Base-by-base conservation (phyloP, 2,888 invertebrate genomes). In the Stegana nigrithorax region DNA sequence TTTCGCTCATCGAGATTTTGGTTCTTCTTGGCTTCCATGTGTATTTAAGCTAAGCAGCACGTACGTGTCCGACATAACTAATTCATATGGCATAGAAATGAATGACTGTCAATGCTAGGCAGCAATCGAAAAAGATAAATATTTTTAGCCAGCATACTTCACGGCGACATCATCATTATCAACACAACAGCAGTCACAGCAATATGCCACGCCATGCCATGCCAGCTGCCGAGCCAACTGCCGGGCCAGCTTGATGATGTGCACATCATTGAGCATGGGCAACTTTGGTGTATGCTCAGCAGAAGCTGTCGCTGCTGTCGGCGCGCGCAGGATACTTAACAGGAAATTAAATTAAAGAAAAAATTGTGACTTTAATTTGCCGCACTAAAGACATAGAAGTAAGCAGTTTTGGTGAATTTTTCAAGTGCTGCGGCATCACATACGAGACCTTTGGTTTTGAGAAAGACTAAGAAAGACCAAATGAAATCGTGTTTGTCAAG, bases 1-100 rank as follows among this genome's bases (percentile, higher is more conserved):
- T n/a, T n/a, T n/a, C n/a, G n/a, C n/a, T n/a, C n/a, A n/a, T n/a
- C n/a, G n/a, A n/a, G n/a, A n/a, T n/a, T n/a, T n/a, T n/a, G n/a
- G n/a, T n/a, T n/a, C n/a, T n/a, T n/a, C n/a, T n/a, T n/a, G n/a
- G n/a, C n/a, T n/a, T n/a, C n/a, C 32, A n/a, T 59, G 65, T 73
- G 78, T 67, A 75, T 75, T 75, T 75, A 73, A 75, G 76, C 69
- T 73, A 72, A 68, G 66, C 70, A 73, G 67, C 68, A 65, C 66
- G 63, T 75, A 75, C 75, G 75, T 75, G 75, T 65, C 67, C 62
- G 65, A 64, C 66, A 76, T 75, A 32, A 32, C 32, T 55, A 55
- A 55, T 55, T 36, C 53, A 47, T 47, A 25, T 47, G 12, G 47
- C 21, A 47, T 25, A 25, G n/a, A n/a, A n/a, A n/a, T n/a, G n/a